Conservation (phyloP, 2,113 vertebrate species). For the Rhabdornis inornatus region DNA sequence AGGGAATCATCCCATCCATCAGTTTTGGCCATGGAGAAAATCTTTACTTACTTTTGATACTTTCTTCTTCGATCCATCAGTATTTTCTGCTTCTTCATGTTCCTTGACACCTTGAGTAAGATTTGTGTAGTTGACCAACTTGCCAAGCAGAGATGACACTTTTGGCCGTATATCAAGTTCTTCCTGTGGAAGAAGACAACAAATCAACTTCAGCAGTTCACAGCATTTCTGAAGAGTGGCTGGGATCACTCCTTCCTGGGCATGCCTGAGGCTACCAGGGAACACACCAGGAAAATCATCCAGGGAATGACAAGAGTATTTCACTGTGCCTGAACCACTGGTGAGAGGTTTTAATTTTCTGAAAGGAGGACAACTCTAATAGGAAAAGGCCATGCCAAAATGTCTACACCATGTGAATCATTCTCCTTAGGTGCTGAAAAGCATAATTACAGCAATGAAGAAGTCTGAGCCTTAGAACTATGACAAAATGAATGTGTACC, state of each 20-base stretch:
- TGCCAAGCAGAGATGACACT: slow-evolving; percentile 94
- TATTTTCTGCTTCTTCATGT: slow-evolving; percentile 92
- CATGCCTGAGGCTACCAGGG: not conserved
- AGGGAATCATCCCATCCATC: not conserved
- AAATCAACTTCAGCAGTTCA: not conserved
- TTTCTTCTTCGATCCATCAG: slow-evolving; percentile 79
- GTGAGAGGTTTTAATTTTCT: not conserved
- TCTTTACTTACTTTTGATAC: slow-evolving; percentile 83
- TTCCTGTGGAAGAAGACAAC: slow-evolving; percentile 76
- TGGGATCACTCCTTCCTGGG: not conserved
- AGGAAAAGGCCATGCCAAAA: not conserved
- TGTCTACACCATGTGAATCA: not conserved
- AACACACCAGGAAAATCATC: not conserved
- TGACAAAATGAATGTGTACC: not conserved
- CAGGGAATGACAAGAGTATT: not conserved
- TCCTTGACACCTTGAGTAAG: slow-evolving; percentile 96
- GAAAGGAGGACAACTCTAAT: not conserved
- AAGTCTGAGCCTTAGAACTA: not conserved
- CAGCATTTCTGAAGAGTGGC: not conserved
- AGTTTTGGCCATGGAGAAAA: not conserved
- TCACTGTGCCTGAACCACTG: not conserved
- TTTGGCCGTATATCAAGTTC: slow-evolving; percentile 97
- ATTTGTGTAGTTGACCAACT: slow-evolving; percentile 95
- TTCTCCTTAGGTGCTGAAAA: not conserved
- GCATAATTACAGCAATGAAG: not conserved